phyloP scores from a whole-genome alignment of 2,888 invertebrate species.

The Tupiocoris notatus region DNA sequence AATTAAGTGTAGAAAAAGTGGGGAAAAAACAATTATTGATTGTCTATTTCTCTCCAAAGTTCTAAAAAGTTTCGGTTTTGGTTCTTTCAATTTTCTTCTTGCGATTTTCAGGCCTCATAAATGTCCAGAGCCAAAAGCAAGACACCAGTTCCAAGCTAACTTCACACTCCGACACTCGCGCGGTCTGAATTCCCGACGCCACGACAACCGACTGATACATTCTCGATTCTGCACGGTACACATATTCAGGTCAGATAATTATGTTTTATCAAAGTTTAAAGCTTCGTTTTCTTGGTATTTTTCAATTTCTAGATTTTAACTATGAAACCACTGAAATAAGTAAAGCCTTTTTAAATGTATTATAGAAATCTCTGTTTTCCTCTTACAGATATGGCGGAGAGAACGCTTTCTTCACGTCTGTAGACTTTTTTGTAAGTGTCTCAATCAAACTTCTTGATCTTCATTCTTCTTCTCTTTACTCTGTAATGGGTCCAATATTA shows the following conservation, averaged over 20 bases:
- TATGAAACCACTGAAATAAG: too few relatives aligned
- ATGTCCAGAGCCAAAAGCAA: slow-evolving; percentile 84
- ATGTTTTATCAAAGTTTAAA: too few relatives aligned
- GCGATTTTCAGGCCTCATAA: slow-evolving; percentile 81
- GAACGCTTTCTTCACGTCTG: slow-evolving; percentile 73
- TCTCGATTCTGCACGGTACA: slow-evolving; percentile 76
- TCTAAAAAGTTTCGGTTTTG: too few relatives aligned
- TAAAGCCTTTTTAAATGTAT: too few relatives aligned
- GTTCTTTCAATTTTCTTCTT: neutral
- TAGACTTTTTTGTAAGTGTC: slow-evolving; percentile 60
- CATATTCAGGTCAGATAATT: slow-evolving; percentile 66
- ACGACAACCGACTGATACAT: slow-evolving; percentile 81
- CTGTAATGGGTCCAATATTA: neutral
- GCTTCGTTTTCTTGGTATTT: too few relatives aligned
- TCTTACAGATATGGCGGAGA: slow-evolving; percentile 58
- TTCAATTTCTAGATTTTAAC: too few relatives aligned
- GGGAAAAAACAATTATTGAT: too few relatives aligned
- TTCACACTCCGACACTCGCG: slow-evolving; percentile 64
- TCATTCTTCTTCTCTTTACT: neutral
- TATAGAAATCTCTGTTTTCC: too few relatives aligned
- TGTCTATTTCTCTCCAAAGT: too few relatives aligned
- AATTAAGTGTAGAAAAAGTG: too few relatives aligned
- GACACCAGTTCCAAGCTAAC: slow-evolving; percentile 67
- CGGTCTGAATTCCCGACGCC: slow-evolving; percentile 61
- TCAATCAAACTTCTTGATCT: neutral